Evolutionary conservation across 2,797 vertebrate genomes (phyloP).

Genomic region (Oophaga sylvatica): DNA sequence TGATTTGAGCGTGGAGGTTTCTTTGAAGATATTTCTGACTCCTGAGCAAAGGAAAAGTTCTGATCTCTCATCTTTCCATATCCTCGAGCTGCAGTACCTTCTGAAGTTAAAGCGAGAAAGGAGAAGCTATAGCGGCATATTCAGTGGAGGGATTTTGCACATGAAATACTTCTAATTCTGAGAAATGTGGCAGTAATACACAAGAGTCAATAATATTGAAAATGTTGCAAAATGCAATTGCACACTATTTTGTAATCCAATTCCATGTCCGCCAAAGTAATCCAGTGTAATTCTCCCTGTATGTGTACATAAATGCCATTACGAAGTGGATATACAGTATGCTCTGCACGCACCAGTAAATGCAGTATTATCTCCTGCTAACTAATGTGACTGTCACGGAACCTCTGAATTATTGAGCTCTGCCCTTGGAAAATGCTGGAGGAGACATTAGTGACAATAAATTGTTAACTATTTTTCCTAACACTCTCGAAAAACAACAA

Average conservation of each 20-base stretch:
- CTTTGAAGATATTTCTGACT: constrained; percentile 25
- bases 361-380: constrained; percentile 18
- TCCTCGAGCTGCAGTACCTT: constrained; percentile 3
- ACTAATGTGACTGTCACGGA: constrained; percentile 32
- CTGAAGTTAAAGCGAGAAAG: constrained; percentile 1
- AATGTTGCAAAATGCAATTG: constrained; percentile 41
- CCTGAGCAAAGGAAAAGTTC: constrained; percentile 27
- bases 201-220: constrained; percentile 42
- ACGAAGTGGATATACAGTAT: constrained; percentile 28
- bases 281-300: constrained; percentile 34
- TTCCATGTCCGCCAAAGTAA: constrained; percentile 34
- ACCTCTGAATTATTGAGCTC: constrained; percentile 36
- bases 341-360: constrained; percentile 41
- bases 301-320: constrained; percentile 39
- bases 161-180: constrained; percentile 35
- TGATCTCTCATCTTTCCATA: constrained; percentile 29
- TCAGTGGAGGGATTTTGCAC: constrained; percentile 14
- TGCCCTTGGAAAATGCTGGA: constrained; percentile 35
- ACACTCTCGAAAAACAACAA: constrained; percentile 11
- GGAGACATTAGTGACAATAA: constrained; percentile 35
- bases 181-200: constrained; percentile 35
- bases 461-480: constrained; percentile 32
- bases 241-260: constrained; percentile 44
- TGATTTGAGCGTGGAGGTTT: constrained; percentile 1
- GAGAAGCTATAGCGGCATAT: neutral